Conservation (phyloP, 2,113 vertebrate genomes). For the Sarotherodon lohbergeri region DNA sequence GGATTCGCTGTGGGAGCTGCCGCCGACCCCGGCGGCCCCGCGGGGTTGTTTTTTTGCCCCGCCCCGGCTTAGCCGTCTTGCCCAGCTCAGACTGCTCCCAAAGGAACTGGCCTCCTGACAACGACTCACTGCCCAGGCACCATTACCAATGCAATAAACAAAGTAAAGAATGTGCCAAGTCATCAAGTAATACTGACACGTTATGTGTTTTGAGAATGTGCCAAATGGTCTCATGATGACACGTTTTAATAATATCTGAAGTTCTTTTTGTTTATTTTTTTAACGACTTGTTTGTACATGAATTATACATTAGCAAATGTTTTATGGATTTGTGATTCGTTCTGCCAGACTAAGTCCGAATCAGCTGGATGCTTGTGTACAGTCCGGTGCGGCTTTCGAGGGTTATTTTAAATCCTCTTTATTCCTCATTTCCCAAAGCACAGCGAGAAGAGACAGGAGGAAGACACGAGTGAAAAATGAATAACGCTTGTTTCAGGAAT, state of each 20-base stretch:
- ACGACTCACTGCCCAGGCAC: slow-evolving; percentile 56
- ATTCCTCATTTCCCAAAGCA: slow-evolving; percentile 58
- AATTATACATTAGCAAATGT: slow-evolving; percentile 60
- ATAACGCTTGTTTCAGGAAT: slow-evolving; percentile 33
- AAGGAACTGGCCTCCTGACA: slow-evolving; percentile 52
- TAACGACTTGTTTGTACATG: slow-evolving; percentile 61
- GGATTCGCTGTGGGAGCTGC: slow-evolving; percentile 47
- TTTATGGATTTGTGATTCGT: slow-evolving; percentile 62
- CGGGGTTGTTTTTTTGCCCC: slow-evolving; percentile 43
- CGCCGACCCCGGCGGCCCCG: slow-evolving; percentile 30
- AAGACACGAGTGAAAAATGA: background rate
- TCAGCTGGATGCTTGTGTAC: slow-evolving; percentile 55
- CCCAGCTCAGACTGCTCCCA: slow-evolving; percentile 14
- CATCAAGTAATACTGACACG: slow-evolving; percentile 59
- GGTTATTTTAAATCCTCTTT: slow-evolving; percentile 64
- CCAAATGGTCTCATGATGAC: slow-evolving; percentile 69
- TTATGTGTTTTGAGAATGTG: slow-evolving; percentile 70
- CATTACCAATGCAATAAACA: slow-evolving; percentile 73
- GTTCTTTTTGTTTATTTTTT: slow-evolving; percentile 59
- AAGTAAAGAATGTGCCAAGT: slow-evolving; percentile 70
- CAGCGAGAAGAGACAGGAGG: slow-evolving; percentile 35
- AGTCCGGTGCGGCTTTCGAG: slow-evolving; percentile 51
- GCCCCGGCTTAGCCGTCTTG: slow-evolving; percentile 16
- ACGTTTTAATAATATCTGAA: slow-evolving; percentile 55
- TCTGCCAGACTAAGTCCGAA: slow-evolving; percentile 51